These are phyloP conservation scores for Urocolius indicus DNA, from an alignment of 2,113 vertebrate genomes.

Conservation along the genomic window DNA sequence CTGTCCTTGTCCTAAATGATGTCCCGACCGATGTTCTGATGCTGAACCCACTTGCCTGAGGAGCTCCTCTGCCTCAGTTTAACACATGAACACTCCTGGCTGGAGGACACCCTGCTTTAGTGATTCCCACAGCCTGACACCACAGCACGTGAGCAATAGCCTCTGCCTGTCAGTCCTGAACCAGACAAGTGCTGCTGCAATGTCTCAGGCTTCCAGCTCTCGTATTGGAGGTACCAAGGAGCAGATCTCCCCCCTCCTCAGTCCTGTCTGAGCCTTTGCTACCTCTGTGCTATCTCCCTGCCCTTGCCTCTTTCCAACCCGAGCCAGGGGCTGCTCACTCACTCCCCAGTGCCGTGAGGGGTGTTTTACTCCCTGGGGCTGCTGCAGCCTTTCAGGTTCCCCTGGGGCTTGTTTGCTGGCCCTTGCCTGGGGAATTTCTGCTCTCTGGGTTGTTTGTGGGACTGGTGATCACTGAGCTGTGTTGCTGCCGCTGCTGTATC, in stretches of 20 bases:
- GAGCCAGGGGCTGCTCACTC: fast-evolving
- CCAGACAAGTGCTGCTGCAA: fast-evolving
- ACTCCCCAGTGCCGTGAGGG: fast-evolving
- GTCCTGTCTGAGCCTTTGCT: background rate
- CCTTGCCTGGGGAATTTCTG: background rate
- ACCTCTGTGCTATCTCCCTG: background rate
- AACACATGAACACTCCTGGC: fast-evolving
- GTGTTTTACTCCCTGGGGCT: background rate
- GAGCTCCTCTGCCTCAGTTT: background rate
- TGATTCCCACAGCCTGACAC: background rate
- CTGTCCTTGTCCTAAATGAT: no score
- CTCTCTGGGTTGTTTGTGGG: background rate
- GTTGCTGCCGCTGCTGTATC: background rate
- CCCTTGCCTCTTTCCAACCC: fast-evolving
- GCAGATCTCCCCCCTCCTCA: background rate
- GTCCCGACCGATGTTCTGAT: background rate
- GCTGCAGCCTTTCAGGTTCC: background rate
- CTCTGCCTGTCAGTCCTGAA: background rate
- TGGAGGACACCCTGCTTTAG: background rate
- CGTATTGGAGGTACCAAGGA: fast-evolving
- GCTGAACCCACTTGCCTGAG: background rate
- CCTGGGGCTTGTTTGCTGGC: background rate
- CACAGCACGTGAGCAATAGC: fast-evolving
- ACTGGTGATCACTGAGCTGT: constrained; percentile 7
- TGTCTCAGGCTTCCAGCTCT: fast-evolving